phyloP scores from a whole-genome alignment of 1,140 invertebrate species.

The Adoxophyes honmai region DNA sequence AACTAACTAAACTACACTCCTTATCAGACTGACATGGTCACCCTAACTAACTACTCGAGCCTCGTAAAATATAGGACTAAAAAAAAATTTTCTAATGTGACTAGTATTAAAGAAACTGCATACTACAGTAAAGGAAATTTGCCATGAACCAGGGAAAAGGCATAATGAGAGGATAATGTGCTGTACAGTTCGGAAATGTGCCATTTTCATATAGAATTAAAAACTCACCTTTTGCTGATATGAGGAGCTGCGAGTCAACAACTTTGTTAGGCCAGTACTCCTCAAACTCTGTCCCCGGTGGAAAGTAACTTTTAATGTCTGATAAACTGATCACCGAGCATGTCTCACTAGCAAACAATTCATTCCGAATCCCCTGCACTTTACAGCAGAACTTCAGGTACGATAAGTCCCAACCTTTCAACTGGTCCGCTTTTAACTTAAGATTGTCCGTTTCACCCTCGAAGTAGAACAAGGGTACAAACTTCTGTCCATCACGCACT shows the following conservation, averaged over 20 bases:
- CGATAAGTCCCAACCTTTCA: conserved; percentile 93
- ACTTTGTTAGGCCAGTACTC: conserved; percentile 95
- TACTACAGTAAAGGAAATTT: no score
- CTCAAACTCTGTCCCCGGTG: conserved; percentile 91
- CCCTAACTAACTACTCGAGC: no score
- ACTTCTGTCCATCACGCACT: conserved; percentile 88
- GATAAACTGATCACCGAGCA: conserved; percentile 92
- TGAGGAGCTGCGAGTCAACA: conserved; percentile 84
- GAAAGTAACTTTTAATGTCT: conserved; percentile 94
- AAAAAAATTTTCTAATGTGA: no score
- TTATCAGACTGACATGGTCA: no score
- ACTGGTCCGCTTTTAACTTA: conserved; percentile 88
- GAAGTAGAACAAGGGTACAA: conserved; percentile 96
- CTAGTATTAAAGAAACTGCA: no score
- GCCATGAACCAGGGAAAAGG: no score
- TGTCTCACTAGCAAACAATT: conserved; percentile 92
- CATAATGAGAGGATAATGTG: background rate
- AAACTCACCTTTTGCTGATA: conserved; percentile 80
- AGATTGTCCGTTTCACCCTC: conserved; percentile 94
- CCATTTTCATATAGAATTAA: background rate
- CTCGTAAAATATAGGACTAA: no score
- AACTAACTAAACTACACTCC: no score
- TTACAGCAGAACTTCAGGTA: conserved; percentile 97
- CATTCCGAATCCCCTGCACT: conserved; percentile 93
- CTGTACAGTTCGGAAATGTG: background rate